These are phyloP conservation scores for Piscicola geometra DNA, from an alignment of 2,888 invertebrate genomes.

Conservation along the genomic window DNA sequence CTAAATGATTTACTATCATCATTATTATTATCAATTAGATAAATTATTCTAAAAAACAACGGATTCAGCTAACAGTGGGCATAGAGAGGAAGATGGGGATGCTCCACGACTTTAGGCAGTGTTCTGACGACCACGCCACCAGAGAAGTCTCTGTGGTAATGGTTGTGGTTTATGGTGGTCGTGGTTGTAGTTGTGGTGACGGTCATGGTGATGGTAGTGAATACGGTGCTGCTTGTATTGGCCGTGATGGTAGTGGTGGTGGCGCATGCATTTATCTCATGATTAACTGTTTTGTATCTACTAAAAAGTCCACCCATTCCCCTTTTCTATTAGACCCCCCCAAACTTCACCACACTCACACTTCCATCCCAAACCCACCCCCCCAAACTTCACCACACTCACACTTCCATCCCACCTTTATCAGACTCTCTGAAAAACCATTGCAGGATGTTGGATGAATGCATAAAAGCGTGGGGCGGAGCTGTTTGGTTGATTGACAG, in stretches of 20 bases:
- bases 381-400: background rate
- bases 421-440: background rate
- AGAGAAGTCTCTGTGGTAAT: background rate
- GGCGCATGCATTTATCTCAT: too few species aligned
- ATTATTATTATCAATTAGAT: too few species aligned
- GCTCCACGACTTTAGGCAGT: background rate
- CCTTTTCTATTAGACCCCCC: too few species aligned
- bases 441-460: slow-evolving; percentile 1
- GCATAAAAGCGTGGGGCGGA: background rate
- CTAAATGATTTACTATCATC: too few species aligned
- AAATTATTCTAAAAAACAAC: too few species aligned
- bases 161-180: background rate
- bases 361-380: background rate
- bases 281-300: too few species aligned
- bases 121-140: background rate
- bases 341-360: background rate
- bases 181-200: background rate
- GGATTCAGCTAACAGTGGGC: background rate
- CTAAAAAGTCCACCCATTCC: too few species aligned
- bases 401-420: background rate
- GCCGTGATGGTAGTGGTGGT: background rate
- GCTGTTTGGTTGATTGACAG: background rate
- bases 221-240: background rate
- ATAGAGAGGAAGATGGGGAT: background rate
- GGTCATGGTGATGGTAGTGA: background rate